Evolutionary conservation across 2,797 vertebrate species (phyloP).

Genomic region (Gallirallus australis): DNA sequence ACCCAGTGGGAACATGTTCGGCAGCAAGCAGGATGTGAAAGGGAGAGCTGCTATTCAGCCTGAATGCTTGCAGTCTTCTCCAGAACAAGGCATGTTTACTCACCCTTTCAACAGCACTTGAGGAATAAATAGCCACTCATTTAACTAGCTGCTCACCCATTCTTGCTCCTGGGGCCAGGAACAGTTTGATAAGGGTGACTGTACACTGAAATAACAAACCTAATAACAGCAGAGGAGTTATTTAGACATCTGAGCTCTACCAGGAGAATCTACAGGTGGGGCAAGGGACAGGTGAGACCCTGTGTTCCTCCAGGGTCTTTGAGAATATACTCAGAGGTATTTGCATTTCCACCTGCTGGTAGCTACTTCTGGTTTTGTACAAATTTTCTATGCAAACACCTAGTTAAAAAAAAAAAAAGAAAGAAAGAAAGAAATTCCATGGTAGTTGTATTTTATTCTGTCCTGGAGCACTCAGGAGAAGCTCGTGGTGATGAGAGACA

Average conservation of each 20-base stretch:
- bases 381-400: not conserved
- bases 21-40: not conserved
- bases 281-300: not conserved
- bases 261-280: not conserved
- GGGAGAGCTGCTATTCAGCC: constrained; percentile 1
- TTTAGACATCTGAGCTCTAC: not conserved
- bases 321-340: not conserved
- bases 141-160: not conserved
- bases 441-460: not conserved
- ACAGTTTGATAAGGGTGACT: not conserved
- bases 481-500: not conserved
- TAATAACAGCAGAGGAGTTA: not conserved
- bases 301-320: not conserved
- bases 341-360: not conserved
- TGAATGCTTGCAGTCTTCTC: not conserved
- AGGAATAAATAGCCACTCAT: not conserved
- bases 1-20: not conserved
- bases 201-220: not conserved
- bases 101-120: not conserved
- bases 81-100: constrained; percentile 5
- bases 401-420: not conserved
- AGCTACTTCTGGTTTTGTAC: not conserved
- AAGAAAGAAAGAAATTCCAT: not conserved
- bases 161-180: not conserved
- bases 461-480: not conserved